Evolutionary conservation across 2,797 vertebrate genomes (phyloP).

Genomic region (Brachymystax lenok): DNA sequence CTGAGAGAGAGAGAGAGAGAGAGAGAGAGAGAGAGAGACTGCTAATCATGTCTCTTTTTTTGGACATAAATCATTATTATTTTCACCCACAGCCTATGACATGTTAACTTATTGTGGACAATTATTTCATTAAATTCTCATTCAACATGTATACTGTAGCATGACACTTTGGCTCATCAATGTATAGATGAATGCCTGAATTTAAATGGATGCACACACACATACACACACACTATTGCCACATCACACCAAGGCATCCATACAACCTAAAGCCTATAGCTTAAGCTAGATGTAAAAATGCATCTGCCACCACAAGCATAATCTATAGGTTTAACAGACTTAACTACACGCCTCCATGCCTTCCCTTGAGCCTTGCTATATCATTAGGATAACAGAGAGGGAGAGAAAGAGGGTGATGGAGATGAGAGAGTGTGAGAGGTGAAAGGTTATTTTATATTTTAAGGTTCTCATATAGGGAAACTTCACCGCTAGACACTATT

Average conservation of each 20-base stretch:
- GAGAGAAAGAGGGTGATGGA: not conserved
- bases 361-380: not conserved
- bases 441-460: too few relatives aligned
- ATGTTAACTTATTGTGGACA: not conserved
- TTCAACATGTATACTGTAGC: not conserved
- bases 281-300: conserved; percentile 21
- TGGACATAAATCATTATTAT: not conserved
- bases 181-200: too few relatives aligned
- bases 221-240: not conserved
- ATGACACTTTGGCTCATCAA: too few relatives aligned
- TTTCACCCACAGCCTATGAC: not conserved
- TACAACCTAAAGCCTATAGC: conserved; percentile 9
- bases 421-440: too few relatives aligned
- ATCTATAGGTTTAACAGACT: conserved; percentile 19
- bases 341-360: not conserved
- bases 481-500: too few relatives aligned
- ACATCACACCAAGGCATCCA: not conserved
- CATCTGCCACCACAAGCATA: conserved; percentile 7
- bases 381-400: not conserved
- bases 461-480: too few relatives aligned
- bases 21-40: not conserved
- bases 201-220: not conserved
- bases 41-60: not conserved
- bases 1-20: conserved; percentile 37
- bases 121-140: not conserved